phyloP scores from a whole-genome alignment of 1,140 invertebrate genomes.

The Bombyx mandarina region DNA sequence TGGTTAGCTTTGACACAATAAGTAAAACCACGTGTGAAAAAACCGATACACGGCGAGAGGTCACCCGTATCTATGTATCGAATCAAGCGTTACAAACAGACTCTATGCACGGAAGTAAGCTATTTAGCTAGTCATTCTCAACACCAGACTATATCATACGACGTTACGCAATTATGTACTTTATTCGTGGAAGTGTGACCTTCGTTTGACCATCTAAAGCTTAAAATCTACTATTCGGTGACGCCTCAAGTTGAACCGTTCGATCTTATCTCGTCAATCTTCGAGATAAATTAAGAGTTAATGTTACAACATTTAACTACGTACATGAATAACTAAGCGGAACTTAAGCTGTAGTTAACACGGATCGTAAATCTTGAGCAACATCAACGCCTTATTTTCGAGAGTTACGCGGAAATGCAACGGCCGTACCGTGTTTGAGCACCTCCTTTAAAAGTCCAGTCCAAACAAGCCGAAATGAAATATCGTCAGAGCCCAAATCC shows the following conservation, averaged over 20 bases:
- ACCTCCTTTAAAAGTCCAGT: conserved; percentile 25
- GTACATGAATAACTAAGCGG: no score
- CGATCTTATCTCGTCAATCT: no score
- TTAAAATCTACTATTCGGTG: not conserved
- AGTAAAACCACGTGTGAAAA: not conserved
- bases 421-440: conserved; percentile 14
- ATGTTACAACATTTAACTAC: no score
- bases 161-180: conserved; percentile 10
- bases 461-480: conserved; percentile 42
- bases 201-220: conserved; percentile 32
- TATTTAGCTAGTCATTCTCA: conserved; percentile 31
- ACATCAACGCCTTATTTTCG: conserved; percentile 9
- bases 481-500: conserved; percentile 21
- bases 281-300: no score
- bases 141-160: conserved; percentile 4
- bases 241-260: no score
- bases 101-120: conserved; percentile 26
- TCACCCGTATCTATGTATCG: no score
- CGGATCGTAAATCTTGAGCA: conserved; percentile 2
- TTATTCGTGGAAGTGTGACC: conserved; percentile 20
- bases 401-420: conserved; percentile 32
- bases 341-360: conserved; percentile 1
- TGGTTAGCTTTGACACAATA: not conserved
- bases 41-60: not conserved
- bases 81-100: no score